These are phyloP conservation scores for Rhineura floridana DNA, from an alignment of 2,113 vertebrate genomes.

Conservation along the genomic window DNA sequence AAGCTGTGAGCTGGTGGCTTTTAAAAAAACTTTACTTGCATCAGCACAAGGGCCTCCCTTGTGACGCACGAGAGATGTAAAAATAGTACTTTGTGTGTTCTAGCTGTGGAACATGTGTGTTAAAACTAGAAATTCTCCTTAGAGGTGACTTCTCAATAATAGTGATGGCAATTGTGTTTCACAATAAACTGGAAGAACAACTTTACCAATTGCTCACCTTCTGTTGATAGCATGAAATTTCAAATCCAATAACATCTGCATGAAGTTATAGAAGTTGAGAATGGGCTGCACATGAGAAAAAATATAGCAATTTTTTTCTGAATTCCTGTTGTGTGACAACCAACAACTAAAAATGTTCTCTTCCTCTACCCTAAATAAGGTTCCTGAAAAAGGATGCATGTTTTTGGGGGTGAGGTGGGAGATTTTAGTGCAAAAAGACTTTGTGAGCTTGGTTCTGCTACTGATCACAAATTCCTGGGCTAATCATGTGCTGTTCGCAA, in stretches of 20 bases:
- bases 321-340: no score
- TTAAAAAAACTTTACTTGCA: constrained; percentile 27
- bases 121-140: constrained; percentile 13
- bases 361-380: no score
- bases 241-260: neutral
- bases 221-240: constrained; percentile 24
- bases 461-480: neutral
- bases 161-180: neutral
- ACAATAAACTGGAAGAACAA: neutral
- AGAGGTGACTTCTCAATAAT: fast-evolving
- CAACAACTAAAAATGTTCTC: no score
- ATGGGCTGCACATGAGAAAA: neutral
- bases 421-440: constrained; percentile 16
- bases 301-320: no score
- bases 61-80: constrained; percentile 18
- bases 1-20: constrained; percentile 9
- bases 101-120: constrained; percentile 28
- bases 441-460: no score
- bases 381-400: no score
- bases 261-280: constrained; percentile 28
- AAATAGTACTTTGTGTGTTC: constrained; percentile 45
- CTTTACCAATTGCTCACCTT: neutral
- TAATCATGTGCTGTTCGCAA: constrained; percentile 42
- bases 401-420: no score
- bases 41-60: constrained; percentile 19